Base-by-base conservation (phyloP, 2,888 invertebrate species). In the Aphodius granarius region DNA sequence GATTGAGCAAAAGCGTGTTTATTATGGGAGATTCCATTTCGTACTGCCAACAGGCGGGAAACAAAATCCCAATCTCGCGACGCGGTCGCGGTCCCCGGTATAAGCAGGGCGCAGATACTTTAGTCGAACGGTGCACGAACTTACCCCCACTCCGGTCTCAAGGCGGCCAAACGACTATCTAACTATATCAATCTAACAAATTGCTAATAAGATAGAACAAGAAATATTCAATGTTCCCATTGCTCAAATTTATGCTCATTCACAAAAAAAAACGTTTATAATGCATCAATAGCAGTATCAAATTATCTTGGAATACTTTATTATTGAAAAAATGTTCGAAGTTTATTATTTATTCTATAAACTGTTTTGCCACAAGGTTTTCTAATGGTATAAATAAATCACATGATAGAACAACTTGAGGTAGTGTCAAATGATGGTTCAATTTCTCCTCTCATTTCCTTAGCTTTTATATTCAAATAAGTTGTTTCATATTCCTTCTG, bases 401-500 rank as follows among this genome's bases (percentile, higher is more conserved):
- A 85, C 82, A 85, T 82, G 76, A 86, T 81, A 72, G 78, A 73
- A 81, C 86, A 86, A 64, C 78, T 76, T 76, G 76, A 77, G 75
- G 75, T 77, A 43, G 78, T 64, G 77, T 82, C 81, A 66, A 79
- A 18, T 22, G 76, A 79, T 63, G 75, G 81, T 43, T 82, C 80
- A 73, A 83, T 79, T 77, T 86, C 86, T 23, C 90, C 88, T 78
- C 88, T 89, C 70, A 92, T 81, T 85, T 93, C 92, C 82, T 91
- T 89, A 15, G 91, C 90, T 88, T 92, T 94, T 0, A 88, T 62
- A 78, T 91, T 89, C 64, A 96, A 88, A 84, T 90, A 94, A 0
- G 92, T 90, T 78, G 90, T 88, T 83, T 94, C 90, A 82, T 93
- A 91, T 81, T 91, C 89, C 82, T 94, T 91, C 17, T 85, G 86